Base-by-base conservation (phyloP, 1,140 invertebrate genomes). In the Drosophila santomea region DNA sequence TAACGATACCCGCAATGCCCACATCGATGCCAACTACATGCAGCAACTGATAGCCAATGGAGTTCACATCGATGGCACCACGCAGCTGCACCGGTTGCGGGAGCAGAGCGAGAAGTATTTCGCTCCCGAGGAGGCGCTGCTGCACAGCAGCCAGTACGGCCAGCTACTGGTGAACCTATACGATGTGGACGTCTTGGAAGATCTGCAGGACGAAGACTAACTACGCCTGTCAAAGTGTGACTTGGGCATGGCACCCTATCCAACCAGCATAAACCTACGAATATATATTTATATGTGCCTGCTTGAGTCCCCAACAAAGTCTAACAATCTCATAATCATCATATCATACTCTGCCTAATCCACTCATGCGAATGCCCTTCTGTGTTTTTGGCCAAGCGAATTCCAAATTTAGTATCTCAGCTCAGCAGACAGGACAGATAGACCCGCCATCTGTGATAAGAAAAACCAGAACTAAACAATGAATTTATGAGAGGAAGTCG, bases 141-240 rank as follows among this genome's bases (percentile, higher is more conserved):
- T 93, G 36, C 94, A 94, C 67, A 93, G 93, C 43, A 95, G 94
- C 93, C 95, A 95, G 83, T 95, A 94, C 80, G 94, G 95, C 74
- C 95, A 94, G 93, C 91, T 95, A 51, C 78, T 95, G 41, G 93
- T 94, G 25, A 95, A 95, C 93, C 93, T 95, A 71, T 95, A 95
- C 76, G 94, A 94, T 71, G 94, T 94, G 83, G 94, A 94, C 57
- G 94, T 94, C 76, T 86, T 95, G 71, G 94, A 95, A 78, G 95
- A 95, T 90, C 94, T 93, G 91, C 84, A 75, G 38, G 83, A 91
- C 25, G 84, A 91, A 6, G 79, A 86, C 38, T 75, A 75, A 51
- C 32, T 17, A 60, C 48, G 39, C 55, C 36, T 17, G 59, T 20
- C 59, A 39, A 1, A 50, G 25, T 50, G n/a, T 28, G 25, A 50